Evolutionary conservation across 2,888 invertebrate genomes (phyloP).

Genomic region (Diloba caeruleocephala): DNA sequence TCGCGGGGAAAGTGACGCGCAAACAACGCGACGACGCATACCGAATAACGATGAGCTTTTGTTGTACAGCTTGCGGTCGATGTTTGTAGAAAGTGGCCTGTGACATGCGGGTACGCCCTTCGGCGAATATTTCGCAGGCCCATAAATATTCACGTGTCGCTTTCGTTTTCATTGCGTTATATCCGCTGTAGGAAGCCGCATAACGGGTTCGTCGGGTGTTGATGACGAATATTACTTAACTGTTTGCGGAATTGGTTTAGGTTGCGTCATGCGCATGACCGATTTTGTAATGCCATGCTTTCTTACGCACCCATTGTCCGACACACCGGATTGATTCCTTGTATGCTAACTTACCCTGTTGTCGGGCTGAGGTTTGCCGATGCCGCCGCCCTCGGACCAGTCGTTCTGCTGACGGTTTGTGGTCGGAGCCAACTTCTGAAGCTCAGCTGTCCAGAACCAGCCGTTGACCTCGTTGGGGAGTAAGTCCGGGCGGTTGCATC

Average conservation of each 20-base stretch:
- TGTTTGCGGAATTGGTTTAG: slow-evolving; percentile 68
- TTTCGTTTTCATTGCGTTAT: slow-evolving; percentile 86
- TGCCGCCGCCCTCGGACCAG: slow-evolving; percentile 96
- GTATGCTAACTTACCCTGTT: slow-evolving; percentile 89
- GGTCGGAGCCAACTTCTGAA: slow-evolving; percentile 95
- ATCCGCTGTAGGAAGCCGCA: slow-evolving; percentile 68
- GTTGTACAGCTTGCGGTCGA: slow-evolving; percentile 64
- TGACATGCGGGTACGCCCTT: slow-evolving; percentile 87
- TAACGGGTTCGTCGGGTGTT: slow-evolving; percentile 65
- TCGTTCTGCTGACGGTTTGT: slow-evolving; percentile 95
- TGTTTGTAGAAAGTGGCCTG: slow-evolving; percentile 85
- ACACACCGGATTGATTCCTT: slow-evolving; percentile 48
- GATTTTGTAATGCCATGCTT: slow-evolving; percentile 72
- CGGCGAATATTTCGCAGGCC: slow-evolving; percentile 85
- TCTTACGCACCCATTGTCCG: slow-evolving; percentile 58
- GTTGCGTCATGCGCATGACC: slow-evolving; percentile 72
- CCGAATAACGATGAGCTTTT: slow-evolving; percentile 87
- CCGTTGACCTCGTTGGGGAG: slow-evolving; percentile 95
- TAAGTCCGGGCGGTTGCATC: slow-evolving; percentile 95
- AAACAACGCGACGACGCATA: slow-evolving; percentile 68
- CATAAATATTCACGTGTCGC: slow-evolving; percentile 84
- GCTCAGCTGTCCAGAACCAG: slow-evolving; percentile 97
- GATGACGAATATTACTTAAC: slow-evolving; percentile 83
- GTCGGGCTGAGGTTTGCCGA: slow-evolving; percentile 96
- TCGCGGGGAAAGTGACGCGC: slow-evolving; percentile 81